phyloP scores from a whole-genome alignment of 2,113 vertebrate species.

The Leiothrix lutea region DNA sequence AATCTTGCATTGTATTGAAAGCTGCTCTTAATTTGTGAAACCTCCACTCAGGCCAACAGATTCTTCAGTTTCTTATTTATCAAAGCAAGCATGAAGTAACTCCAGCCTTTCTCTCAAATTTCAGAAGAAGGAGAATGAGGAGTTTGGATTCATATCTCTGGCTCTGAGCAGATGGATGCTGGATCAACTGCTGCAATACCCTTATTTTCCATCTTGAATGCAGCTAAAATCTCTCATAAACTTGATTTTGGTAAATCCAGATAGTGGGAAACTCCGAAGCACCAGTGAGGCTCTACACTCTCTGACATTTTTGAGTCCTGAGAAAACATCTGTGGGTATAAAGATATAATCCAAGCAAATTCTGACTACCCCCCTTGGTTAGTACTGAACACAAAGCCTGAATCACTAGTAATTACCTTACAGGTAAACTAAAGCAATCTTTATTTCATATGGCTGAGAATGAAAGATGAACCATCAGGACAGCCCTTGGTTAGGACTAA shows the following conservation, averaged over 20 bases:
- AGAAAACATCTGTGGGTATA: background rate
- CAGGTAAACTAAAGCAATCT: background rate
- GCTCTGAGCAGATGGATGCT: background rate
- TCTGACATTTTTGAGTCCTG: background rate
- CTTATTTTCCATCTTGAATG: background rate
- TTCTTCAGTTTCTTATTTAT: background rate
- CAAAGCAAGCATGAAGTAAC: background rate
- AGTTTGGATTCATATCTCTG: background rate
- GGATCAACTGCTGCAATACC: background rate
- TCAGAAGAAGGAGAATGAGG: background rate
- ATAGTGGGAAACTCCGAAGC: background rate
- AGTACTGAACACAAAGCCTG: background rate
- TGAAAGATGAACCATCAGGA: background rate
- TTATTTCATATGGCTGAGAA: background rate
- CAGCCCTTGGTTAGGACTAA: background rate
- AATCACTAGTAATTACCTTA: background rate
- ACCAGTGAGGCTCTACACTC: background rate
- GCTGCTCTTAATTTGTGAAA: background rate
- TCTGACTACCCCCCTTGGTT: background rate
- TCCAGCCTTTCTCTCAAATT: background rate
- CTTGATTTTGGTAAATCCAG: background rate
- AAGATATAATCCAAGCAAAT: background rate
- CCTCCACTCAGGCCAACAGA: background rate
- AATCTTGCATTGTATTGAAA: background rate
- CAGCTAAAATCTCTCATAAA: background rate